Evolutionary conservation across 2,888 invertebrate species (phyloP), one percentile per base, ranked within the genome.

Genomic region (Conomelus anceps): DNA sequence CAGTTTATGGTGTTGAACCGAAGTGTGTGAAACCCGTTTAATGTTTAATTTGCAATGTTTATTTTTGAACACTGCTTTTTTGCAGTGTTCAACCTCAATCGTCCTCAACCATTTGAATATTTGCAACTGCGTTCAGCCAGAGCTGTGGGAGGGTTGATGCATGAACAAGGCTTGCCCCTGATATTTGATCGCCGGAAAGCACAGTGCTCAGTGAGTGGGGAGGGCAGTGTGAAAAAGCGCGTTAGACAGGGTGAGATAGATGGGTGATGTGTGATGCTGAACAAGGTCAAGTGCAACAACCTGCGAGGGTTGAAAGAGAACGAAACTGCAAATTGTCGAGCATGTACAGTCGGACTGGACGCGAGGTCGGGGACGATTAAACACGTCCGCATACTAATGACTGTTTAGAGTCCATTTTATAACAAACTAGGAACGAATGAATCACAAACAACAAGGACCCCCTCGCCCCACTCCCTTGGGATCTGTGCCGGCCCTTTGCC

Each of bases 11-110:
- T n/a, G n/a, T n/a, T n/a, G n/a, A 63, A 63, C n/a, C 63, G n/a
- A 63, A 63, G 63, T 63, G 63, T 63, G 63, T 89, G 90, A 89
- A 90, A 90, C 88, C 84, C 88, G 34, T 88, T 88, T 29, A 88
- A 88, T 88, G 85, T 88, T 88, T 88, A 85, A 88, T 88, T 88
- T 85, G 85, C 34, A 85, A 85, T 88, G 88, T 85, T 89, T 89
- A 88, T 89, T 87, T 87, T 86, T 34, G 22, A 22, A 34, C 89
- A 87, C 87, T 89, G 88, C 88, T 88, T 89, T 88, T 88, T 89
- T 88, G 63, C 87, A 89, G 26, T 89, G 41, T 86, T 85, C 29
- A 84, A 86, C 87, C 87, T 84, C 84, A 85, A 23, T 41, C 41
- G 88, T 63, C n/a, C 22, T 0, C 22, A 34, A 34, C 88, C 22